A percentile compares a stretch with the other conserved stretches of the same genome.
phyloP scores from a whole-genome alignment of 1,140 invertebrate genomes.

The Pygmarrhopalites habei region DNA sequence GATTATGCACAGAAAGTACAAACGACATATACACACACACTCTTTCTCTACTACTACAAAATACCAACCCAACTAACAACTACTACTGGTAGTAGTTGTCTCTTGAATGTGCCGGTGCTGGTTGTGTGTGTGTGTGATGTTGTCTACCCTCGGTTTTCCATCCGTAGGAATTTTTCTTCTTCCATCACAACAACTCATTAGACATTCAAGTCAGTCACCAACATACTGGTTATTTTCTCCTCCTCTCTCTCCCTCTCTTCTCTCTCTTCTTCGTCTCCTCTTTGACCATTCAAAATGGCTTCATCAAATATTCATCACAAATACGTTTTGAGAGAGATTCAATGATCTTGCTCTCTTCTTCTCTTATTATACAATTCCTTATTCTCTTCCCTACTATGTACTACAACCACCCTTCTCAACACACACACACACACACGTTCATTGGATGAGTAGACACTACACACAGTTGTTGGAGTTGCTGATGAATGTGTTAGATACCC shows the following conservation, averaged over 20 bases:
- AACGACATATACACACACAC: too few relatives aligned
- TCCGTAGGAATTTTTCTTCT: slow-evolving; percentile 11
- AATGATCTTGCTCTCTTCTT: slow-evolving; percentile 2
- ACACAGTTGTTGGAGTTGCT: neutral
- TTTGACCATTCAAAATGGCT: slow-evolving; percentile 5
- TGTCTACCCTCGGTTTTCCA: too few relatives aligned
- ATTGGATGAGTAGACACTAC: neutral
- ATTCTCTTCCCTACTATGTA: neutral
- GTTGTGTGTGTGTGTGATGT: too few relatives aligned
- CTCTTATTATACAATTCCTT: neutral
- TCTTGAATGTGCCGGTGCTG: too few relatives aligned
- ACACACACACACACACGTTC: too few relatives aligned
- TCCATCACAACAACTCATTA: slow-evolving; percentile 13
- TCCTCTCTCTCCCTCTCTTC: neutral
- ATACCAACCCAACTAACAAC: too few relatives aligned
- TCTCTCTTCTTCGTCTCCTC: neutral
- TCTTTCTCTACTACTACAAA: too few relatives aligned
- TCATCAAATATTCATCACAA: slow-evolving; percentile 18
- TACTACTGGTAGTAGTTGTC: too few relatives aligned
- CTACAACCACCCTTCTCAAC: too few relatives aligned
- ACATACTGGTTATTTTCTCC: slow-evolving; percentile 15
- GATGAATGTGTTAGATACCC: neutral
- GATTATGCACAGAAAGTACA: too few relatives aligned
- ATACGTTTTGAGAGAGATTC: slow-evolving; percentile 3
- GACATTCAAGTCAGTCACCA: slow-evolving; percentile 8